phyloP scores from a whole-genome alignment of 2,888 invertebrate genomes.

The Seira musarum region DNA sequence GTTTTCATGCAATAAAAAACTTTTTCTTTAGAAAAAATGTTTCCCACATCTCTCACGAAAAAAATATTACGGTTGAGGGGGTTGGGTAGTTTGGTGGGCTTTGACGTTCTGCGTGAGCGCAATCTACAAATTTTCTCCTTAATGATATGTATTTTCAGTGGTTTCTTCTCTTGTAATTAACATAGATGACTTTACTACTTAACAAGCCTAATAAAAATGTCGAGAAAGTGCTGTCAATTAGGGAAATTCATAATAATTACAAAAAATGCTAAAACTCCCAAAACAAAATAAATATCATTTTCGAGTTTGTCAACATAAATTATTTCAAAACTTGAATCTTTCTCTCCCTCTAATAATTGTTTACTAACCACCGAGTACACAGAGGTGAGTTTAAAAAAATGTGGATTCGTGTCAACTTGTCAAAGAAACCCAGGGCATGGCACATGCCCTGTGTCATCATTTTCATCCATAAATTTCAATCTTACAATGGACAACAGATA shows the following conservation, averaged over 20 bases:
- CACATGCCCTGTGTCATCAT: constrained; percentile 52
- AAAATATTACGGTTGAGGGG: background rate
- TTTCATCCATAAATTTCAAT: constrained; percentile 33
- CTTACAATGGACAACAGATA: background rate
- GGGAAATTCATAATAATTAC: no score
- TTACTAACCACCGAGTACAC: constrained; percentile 9
- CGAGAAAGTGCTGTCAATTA: background rate
- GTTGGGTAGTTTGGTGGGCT: no score
- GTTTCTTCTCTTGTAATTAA: constrained; percentile 1
- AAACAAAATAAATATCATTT: background rate
- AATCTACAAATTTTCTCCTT: background rate
- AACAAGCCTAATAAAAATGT: constrained; percentile 3
- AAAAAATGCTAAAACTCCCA: no score
- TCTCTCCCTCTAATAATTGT: background rate
- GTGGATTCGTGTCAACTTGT: constrained; percentile 48
- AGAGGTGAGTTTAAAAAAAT: constrained; percentile 24
- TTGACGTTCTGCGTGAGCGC: background rate
- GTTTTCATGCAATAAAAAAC: constrained; percentile 53
- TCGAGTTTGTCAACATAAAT: background rate
- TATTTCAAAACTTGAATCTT: background rate
- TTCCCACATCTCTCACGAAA: constrained; percentile 47
- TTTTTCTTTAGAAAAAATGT: constrained; percentile 42
- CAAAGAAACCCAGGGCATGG: constrained; percentile 20
- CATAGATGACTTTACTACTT: background rate
- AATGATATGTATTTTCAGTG: constrained; percentile 10